These are phyloP conservation scores for Chloebia gouldiae DNA, from an alignment of 2,113 vertebrate genomes.

Conservation along the genomic window DNA sequence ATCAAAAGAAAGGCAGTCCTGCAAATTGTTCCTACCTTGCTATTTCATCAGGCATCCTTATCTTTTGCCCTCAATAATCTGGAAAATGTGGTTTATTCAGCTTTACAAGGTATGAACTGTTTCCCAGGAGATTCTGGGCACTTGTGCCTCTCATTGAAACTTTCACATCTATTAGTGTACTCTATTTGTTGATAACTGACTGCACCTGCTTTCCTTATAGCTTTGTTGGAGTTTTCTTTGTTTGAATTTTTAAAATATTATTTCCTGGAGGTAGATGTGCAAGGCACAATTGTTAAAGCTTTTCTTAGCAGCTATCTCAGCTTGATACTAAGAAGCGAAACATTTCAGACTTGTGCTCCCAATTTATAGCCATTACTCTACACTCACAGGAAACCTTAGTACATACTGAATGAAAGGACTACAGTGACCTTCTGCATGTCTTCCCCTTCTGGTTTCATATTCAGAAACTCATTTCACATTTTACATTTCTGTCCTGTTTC, in stretches of 20 bases:
- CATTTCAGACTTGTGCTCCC: not conserved
- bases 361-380: not conserved
- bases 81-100: not conserved
- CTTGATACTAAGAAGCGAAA: not conserved
- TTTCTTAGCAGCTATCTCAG: not conserved
- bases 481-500: not conserved
- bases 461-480: not conserved
- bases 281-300: not conserved
- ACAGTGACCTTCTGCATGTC: not conserved
- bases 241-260: not conserved
- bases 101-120: not conserved
- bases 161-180: not conserved
- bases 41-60: not conserved
- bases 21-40: not conserved
- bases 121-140: not conserved
- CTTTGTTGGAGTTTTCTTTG: not conserved
- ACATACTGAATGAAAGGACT: not conserved
- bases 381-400: not conserved
- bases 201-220: not conserved
- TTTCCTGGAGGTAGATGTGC: not conserved
- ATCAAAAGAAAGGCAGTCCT: not conserved
- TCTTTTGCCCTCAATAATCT: not conserved
- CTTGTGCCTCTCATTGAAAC: not conserved
- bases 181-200: not conserved
- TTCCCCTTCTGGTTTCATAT: not conserved